A percentile compares a stretch with the other conserved stretches of the same genome.
Evolutionary conservation across 2,113 vertebrate genomes (phyloP).

Genomic region (Numenius arquata): DNA sequence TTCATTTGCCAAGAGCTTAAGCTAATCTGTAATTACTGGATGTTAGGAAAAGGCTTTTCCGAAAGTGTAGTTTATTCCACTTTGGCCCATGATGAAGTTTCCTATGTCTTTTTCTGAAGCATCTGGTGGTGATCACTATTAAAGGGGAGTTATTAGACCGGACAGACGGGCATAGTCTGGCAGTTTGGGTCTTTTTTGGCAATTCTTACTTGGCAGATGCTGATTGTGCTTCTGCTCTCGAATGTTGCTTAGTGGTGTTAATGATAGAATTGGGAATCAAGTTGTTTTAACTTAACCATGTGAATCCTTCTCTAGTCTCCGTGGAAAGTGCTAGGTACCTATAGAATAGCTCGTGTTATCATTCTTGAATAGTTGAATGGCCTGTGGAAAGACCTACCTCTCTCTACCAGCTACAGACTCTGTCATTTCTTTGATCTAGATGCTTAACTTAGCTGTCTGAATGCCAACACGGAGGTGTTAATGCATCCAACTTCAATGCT

Average conservation of each 20-base stretch:
- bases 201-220: neutral
- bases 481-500: neutral
- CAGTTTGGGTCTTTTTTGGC: neutral
- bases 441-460: neutral
- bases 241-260: neutral
- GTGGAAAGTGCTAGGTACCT: neutral
- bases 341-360: neutral
- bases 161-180: neutral
- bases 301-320: neutral
- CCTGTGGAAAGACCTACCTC: neutral
- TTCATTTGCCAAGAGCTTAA: neutral
- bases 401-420: neutral
- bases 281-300: neutral
- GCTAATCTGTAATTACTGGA: neutral
- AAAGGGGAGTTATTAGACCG: neutral
- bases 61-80: neutral
- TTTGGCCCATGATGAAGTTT: neutral
- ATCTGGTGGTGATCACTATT: neutral
- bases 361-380: neutral
- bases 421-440: neutral
- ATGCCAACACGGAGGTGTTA: neutral
- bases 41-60: neutral
- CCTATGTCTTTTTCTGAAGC: neutral
- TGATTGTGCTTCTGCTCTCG: neutral
- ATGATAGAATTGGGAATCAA: neutral